phyloP scores from a whole-genome alignment of 2,888 invertebrate genomes.

The Oasisia sp. region DNA sequence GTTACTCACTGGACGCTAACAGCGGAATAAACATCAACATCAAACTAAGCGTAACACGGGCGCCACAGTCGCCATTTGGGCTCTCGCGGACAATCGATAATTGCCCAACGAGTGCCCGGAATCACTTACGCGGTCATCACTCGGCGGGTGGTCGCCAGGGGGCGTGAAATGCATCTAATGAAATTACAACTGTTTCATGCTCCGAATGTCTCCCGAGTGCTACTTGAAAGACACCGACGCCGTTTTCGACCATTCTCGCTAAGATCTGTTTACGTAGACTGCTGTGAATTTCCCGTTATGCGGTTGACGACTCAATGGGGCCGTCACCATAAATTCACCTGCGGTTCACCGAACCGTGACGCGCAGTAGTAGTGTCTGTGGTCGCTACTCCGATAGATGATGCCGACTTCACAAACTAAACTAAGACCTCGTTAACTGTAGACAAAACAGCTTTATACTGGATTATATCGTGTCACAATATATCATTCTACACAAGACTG shows the following conservation, averaged over 20 bases:
- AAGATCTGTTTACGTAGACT: neutral
- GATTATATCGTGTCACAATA: no score
- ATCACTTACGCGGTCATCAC: neutral
- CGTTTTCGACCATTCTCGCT: neutral
- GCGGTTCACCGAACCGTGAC: neutral
- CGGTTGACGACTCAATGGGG: neutral
- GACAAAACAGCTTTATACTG: no score
- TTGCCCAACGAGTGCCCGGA: neutral
- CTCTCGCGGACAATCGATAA: neutral
- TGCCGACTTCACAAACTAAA: no score
- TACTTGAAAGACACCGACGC: conserved; percentile 3
- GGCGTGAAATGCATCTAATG: conserved; percentile 6
- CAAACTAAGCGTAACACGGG: neutral
- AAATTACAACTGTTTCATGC: neutral
- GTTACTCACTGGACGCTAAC: neutral
- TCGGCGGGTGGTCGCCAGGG: neutral
- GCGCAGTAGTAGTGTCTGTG: neutral
- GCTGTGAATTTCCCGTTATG: neutral
- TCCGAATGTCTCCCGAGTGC: neutral
- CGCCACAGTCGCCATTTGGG: neutral
- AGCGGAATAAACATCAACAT: neutral
- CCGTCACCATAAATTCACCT: neutral
- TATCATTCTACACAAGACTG: no score
- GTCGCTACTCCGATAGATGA: neutral
- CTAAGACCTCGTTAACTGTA: no score